Base-by-base conservation (phyloP, 2,797 vertebrate species). In the Amphiprion clarkii region DNA sequence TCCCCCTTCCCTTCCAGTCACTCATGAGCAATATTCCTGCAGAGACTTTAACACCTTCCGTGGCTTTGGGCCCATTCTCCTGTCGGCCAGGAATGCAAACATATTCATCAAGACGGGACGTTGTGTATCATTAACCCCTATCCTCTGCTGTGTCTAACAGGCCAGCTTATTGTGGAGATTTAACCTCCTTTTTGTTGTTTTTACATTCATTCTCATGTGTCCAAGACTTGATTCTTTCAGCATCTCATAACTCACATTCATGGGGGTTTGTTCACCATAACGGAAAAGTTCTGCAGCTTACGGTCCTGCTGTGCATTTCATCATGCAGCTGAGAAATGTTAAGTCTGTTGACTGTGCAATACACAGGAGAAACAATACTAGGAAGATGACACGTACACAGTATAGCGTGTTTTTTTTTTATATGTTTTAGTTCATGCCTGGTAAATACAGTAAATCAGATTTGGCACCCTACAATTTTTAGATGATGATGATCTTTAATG, bases 41-140 rank as follows among this genome's bases (percentile, higher is more conserved):
- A 76, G 81, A 82, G 85, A 79, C 85, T 83, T 82, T 88, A 88
- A 90, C 90, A 91, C 92, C 91, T 91, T 87, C 88, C 55, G 40
- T 79, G 88, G 87, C 88, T 92, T 76, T 77, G 75, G 88, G 88
- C 86, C 81, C 83, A 84, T 89, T 91, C 91, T 85, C 46, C 88
- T 91, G 91, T 90, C 74, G 33, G 23, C 71, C 79, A 84, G 91
- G 92, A 94, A 93, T 93, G 94, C 92, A 95, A 94, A 94, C 92
- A 88, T 92, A 94, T 94, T 91, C 90, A 94, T 94, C 92, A 94
- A 60, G 12, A 7, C 9, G n/a, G 81, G 78, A 77, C 77, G 21
- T 70, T 83, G 85, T 90, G 88, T 92, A 80, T 82, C 63, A 78
- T 88, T 92, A 89, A 92, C 91, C 90, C 88, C 79, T 55, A 81